A percentile compares a stretch with the other conserved stretches of the same genome.
phyloP scores from a whole-genome alignment of 92 coral and sea anemone genomes.

The Zoanthus sansibaricus region DNA sequence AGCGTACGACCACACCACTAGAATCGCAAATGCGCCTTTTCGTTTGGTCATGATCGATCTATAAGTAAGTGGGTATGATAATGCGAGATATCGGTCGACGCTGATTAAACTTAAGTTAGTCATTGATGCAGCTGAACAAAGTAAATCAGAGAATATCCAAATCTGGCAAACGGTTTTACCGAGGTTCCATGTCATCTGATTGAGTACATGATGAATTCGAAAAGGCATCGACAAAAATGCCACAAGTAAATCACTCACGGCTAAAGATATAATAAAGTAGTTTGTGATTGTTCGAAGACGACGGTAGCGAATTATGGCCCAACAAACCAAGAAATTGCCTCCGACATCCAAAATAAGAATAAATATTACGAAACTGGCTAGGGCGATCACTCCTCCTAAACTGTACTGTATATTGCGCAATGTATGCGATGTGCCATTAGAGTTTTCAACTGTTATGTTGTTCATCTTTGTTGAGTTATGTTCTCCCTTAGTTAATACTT shows the following conservation, averaged over 20 bases:
- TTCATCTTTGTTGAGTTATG: slow-evolving; percentile 2
- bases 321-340: slow-evolving; percentile 90
- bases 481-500: neutral
- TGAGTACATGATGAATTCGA: slow-evolving; percentile 89
- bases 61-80: slow-evolving; percentile 89
- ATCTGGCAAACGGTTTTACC: slow-evolving; percentile 81
- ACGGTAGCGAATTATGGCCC: slow-evolving; percentile 81
- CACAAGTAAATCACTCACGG: slow-evolving; percentile 90
- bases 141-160: slow-evolving; percentile 87
- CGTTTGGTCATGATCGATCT: slow-evolving; percentile 82
- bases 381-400: slow-evolving; percentile 75
- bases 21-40: slow-evolving; percentile 73
- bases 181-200: slow-evolving; percentile 86
- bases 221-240: slow-evolving; percentile 92
- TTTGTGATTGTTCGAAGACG: slow-evolving; percentile 92
- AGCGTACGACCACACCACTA: slow-evolving; percentile 85
- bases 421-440: neutral
- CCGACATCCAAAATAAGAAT: slow-evolving; percentile 88
- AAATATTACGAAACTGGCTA: slow-evolving; percentile 88
- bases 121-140: slow-evolving; percentile 90
- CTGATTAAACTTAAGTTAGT: slow-evolving; percentile 86
- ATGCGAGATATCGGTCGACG: slow-evolving; percentile 89
- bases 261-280: slow-evolving; percentile 94
- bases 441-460: slow-evolving; percentile 8
- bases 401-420: slow-evolving; percentile 23